phyloP scores from a whole-genome alignment of 2,888 invertebrate species.

The Antheraea assamensis region DNA sequence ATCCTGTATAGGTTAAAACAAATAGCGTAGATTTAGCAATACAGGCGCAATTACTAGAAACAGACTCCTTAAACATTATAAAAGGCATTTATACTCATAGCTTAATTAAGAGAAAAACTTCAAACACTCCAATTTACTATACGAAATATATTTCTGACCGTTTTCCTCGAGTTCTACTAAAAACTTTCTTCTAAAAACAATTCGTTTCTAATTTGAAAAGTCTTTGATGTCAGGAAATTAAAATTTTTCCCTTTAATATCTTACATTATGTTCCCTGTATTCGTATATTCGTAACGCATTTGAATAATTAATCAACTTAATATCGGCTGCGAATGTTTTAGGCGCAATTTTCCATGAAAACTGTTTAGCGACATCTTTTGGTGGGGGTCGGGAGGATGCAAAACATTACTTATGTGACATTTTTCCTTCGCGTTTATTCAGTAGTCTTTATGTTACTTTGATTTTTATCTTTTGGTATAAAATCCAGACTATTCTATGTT shows the following conservation, averaged over 20 bases:
- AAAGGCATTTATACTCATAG: not conserved
- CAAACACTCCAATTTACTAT: not conserved
- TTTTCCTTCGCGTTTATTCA: not conserved
- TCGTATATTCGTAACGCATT: conserved; percentile 23
- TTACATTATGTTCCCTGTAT: not conserved
- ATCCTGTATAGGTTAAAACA: not conserved
- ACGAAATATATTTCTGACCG: conserved; percentile 2
- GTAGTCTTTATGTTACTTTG: too few relatives aligned
- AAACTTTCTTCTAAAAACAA: not conserved
- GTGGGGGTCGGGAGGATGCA: not conserved
- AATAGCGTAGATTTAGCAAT: not conserved
- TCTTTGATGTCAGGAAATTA: conserved; percentile 23
- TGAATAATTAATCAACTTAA: conserved; percentile 21
- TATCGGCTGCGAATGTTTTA: not conserved
- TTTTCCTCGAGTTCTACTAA: not conserved
- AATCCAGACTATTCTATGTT: too few relatives aligned
- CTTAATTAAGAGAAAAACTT: not conserved
- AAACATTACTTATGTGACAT: not conserved
- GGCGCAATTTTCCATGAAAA: not conserved
- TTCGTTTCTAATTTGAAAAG: conserved; percentile 12
- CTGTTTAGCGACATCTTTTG: conserved; percentile 1
- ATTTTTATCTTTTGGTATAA: too few relatives aligned
- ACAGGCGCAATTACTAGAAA: not conserved
- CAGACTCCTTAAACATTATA: not conserved
- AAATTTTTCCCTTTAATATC: conserved; percentile 17